A percentile compares a stretch with the other conserved stretches of the same genome.
Evolutionary conservation across 2,113 vertebrate genomes (phyloP).

Genomic region (Tapirus terrestris): DNA sequence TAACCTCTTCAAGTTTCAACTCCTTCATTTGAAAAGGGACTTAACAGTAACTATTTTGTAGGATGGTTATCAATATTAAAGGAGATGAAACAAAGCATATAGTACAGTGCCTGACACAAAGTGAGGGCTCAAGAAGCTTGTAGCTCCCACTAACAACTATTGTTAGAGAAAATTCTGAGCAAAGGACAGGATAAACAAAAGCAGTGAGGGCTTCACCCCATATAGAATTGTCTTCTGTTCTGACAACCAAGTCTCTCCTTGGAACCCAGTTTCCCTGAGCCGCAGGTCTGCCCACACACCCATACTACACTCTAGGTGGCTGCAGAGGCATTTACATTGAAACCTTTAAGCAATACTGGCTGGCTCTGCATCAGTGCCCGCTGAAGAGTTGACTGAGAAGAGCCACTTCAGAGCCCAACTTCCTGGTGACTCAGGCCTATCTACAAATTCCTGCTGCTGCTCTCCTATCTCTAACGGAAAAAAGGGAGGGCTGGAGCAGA

Average conservation of each 20-base stretch:
- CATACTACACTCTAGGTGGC: neutral
- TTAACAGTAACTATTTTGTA: constrained; percentile 42
- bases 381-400: neutral
- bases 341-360: neutral
- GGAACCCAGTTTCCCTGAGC: neutral
- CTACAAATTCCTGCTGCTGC: constrained; percentile 62
- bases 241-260: neutral
- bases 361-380: neutral
- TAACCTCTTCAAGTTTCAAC: constrained; percentile 22
- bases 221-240: constrained; percentile 28
- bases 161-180: constrained; percentile 44
- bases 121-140: neutral
- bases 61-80: constrained; percentile 35
- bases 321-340: constrained; percentile 37
- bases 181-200: constrained; percentile 40
- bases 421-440: constrained; percentile 58
- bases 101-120: constrained; percentile 8
- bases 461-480: neutral
- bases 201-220: neutral
- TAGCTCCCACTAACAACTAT: neutral
- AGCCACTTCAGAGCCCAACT: constrained; percentile 19
- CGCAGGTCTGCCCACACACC: neutral
- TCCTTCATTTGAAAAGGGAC: constrained; percentile 16
- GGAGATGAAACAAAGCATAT: neutral
- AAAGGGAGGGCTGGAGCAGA: neutral